Evolutionary conservation across 2,888 invertebrate genomes (phyloP).

Genomic region (Thereva unica): DNA sequence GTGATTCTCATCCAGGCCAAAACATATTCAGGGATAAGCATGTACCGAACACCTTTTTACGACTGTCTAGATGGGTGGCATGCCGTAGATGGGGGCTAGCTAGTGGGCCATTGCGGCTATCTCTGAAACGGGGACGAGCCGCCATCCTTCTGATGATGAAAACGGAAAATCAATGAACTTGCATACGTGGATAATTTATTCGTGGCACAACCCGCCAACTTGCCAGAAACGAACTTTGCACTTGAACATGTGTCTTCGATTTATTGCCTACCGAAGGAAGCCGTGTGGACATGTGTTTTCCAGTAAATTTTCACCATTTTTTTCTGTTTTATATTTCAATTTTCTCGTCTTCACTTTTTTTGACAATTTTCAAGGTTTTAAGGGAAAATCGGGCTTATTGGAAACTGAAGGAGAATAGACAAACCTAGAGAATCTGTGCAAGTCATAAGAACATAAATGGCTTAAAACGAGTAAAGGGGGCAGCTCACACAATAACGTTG

Average conservation of each 20-base stretch:
- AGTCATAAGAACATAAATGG: no score
- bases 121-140: neutral
- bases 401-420: no score
- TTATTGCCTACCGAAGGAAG: constrained; percentile 9
- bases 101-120: constrained; percentile 1
- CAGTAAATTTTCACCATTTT: no score
- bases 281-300: no score
- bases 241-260: constrained; percentile 35
- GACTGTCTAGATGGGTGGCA: neutral
- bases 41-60: constrained; percentile 24
- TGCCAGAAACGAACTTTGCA: constrained; percentile 34
- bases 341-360: no score
- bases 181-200: constrained; percentile 35
- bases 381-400: no score
- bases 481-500: no score
- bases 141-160: constrained; percentile 7
- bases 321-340: no score
- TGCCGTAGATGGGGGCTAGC: constrained; percentile 13
- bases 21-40: constrained; percentile 21
- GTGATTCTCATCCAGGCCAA: constrained; percentile 4
- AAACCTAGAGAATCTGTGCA: no score
- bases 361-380: no score
- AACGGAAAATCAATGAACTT: constrained; percentile 34
- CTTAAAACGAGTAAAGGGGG: no score
- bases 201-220: constrained; percentile 28